A percentile compares a stretch with the other conserved stretches of the same genome.
Evolutionary conservation across 2,888 invertebrate species (phyloP).

Genomic region (Drosophila picticornis): DNA sequence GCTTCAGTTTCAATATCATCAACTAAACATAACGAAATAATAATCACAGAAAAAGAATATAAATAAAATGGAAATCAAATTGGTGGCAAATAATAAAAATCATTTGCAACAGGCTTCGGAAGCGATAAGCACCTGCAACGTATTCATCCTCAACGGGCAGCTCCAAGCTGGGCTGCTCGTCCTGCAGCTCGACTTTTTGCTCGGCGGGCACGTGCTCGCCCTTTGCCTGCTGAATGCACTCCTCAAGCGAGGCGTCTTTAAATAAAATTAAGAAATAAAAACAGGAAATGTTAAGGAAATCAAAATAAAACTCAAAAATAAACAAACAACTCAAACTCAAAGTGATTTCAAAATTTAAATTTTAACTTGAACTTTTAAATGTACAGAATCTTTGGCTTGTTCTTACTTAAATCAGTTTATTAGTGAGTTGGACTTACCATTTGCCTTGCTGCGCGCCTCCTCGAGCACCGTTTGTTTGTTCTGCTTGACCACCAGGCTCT

Average conservation of each 20-base stretch:
- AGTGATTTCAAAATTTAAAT: conserved; percentile 1
- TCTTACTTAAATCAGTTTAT: not conserved
- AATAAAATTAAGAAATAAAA: conserved; percentile 13
- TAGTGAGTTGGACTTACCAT: conserved; percentile 88
- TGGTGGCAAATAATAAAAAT: not conserved
- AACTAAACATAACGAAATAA: conserved; percentile 61
- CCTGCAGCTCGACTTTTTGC: conserved; percentile 83
- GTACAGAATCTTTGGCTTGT: too few species aligned
- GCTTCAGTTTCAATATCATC: conserved; percentile 70
- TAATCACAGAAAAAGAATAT: conserved; percentile 42
- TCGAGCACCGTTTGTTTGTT: conserved; percentile 96
- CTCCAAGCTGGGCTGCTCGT: conserved; percentile 79
- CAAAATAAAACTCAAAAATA: conserved; percentile 24
- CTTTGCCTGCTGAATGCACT: conserved; percentile 87
- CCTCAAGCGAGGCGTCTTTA: conserved; percentile 88
- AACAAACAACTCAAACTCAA: conserved; percentile 37
- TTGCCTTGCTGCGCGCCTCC: conserved; percentile 94
- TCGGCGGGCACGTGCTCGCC: conserved; percentile 85
- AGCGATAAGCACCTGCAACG: conserved; percentile 68
- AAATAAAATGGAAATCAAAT: conserved; percentile 40
- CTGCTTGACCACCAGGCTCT: conserved; percentile 97
- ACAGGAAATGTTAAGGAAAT: conserved; percentile 2
- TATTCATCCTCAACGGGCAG: conserved; percentile 67
- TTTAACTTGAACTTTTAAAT: not conserved
- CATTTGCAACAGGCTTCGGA: too few species aligned